These are phyloP conservation scores for Agrilus mali DNA, from an alignment of 2,888 invertebrate species.

Conservation along the genomic window DNA sequence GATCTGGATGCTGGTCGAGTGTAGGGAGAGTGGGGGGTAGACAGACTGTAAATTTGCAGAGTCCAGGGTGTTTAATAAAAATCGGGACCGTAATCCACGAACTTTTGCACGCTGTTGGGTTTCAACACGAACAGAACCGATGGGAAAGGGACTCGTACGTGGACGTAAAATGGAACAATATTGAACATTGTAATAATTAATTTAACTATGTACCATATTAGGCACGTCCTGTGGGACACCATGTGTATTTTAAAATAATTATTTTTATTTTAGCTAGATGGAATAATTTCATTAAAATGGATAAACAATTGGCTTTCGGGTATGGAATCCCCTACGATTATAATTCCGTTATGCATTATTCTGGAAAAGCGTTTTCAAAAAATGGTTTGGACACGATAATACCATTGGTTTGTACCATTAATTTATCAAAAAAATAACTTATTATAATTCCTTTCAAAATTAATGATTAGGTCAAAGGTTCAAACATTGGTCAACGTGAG, in stretches of 20 bases:
- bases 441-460: no score
- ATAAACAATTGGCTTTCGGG: conserved; percentile 41
- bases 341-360: conserved; percentile 76
- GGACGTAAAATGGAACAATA: conserved; percentile 53
- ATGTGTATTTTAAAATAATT: background rate
- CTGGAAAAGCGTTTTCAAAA: conserved; percentile 59
- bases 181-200: conserved; percentile 42
- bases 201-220: no score
- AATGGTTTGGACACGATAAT: conserved; percentile 61
- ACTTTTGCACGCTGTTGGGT: conserved; percentile 66
- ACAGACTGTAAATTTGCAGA: conserved; percentile 63
- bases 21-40: conserved; percentile 56
- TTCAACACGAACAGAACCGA: conserved; percentile 73
- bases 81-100: conserved; percentile 70
- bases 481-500: conserved; percentile 57
- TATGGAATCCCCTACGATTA: conserved; percentile 67
- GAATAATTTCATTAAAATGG: conserved; percentile 59
- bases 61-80: conserved; percentile 57
- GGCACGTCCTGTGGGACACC: no score
- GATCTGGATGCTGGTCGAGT: conserved; percentile 71
- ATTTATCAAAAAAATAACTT: background rate
- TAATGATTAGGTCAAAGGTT: conserved; percentile 19
- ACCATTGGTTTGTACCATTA: conserved; percentile 42
- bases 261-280: conserved; percentile 39
- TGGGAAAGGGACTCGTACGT: conserved; percentile 61